Evolutionary conservation across 1,140 invertebrate genomes (phyloP), one percentile per base, ranked within the genome.

Genomic region (Drosophila melanica): DNA sequence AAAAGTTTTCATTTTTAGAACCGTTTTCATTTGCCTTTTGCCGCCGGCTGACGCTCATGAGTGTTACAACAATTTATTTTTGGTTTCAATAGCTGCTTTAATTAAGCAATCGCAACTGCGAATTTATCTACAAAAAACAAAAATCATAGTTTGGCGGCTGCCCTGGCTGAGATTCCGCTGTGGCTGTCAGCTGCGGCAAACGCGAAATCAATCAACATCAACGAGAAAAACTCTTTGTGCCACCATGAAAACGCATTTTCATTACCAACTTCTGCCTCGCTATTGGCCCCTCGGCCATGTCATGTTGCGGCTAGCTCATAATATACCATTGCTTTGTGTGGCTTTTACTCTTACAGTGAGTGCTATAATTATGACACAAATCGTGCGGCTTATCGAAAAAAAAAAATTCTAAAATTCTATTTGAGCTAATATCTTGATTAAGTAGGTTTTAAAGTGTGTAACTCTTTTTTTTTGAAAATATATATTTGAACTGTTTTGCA

Each of bases 121-220:
- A 37, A 45, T 44, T 50, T 14, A 50, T 51, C 67, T 64, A n/a
- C n/a, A n/a, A n/a, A n/a, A n/a, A 55, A 42, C 65, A 87, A 73
- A 79, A 79, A 75, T 75, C 70, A 77, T 64, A 50, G 44, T 45
- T 42, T 14, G 55, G 6, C 35, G n/a, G 1, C 27, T 27, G 27
- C 27, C 6, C 27, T 7, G 6, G 2, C 27, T 27, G 37, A 14
- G 14, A 20, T 44, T 14, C 3, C 14, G 27, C 53, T 20, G 9
- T 27, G 39, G 59, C 77, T 81, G 80, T 86, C 82, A 89, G 60
- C 76, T 51, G 37, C 27, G 65, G 47, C 44, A 64, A 79, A 70
- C 64, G 57, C 51, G 75, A 82, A 86, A 86, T 86, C 84, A 86
- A 86, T 86, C 82, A 86, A 89, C 84, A 81, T 72, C 66, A 69